phyloP scores from a whole-genome alignment of 1,140 invertebrate genomes.

The Lordiphosa mommai region DNA sequence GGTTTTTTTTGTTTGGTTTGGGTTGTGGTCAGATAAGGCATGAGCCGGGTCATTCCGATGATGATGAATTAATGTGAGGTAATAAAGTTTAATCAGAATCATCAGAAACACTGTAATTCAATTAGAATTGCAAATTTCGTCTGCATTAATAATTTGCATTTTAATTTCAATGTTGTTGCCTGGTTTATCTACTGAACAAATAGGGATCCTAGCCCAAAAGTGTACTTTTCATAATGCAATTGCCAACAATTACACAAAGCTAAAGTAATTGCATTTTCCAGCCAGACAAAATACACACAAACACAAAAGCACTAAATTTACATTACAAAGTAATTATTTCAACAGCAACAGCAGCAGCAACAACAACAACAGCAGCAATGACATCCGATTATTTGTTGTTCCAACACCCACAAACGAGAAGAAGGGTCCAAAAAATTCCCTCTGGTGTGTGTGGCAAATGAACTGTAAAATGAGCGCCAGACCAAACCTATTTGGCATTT shows the following conservation, averaged over 20 bases:
- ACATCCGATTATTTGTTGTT: slow-evolving; percentile 12
- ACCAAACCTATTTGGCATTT: slow-evolving; percentile 35
- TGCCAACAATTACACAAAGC: slow-evolving; percentile 51
- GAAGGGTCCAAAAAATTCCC: slow-evolving; percentile 10
- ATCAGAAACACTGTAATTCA: too few relatives aligned
- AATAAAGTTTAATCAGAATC: background rate
- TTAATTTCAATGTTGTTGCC: background rate
- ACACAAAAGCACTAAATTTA: slow-evolving; percentile 21
- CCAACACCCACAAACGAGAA: background rate
- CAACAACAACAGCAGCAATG: background rate
- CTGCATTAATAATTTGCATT: too few relatives aligned
- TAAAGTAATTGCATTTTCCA: slow-evolving; percentile 61
- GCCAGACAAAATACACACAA: slow-evolving; percentile 7
- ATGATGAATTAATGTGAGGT: background rate
- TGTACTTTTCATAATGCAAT: slow-evolving; percentile 64
- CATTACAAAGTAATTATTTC: slow-evolving; percentile 73
- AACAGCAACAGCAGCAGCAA: slow-evolving; percentile 13
- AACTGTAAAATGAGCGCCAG: slow-evolving; percentile 60
- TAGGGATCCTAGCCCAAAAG: slow-evolving; percentile 21
- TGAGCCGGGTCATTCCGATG: background rate
- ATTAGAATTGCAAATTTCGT: too few relatives aligned
- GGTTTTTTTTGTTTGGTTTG: background rate
- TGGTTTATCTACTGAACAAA: slow-evolving; percentile 16
- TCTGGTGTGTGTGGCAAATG: slow-evolving; percentile 48
- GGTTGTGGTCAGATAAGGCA: background rate